phyloP scores from a whole-genome alignment of 2,113 vertebrate genomes.

The Plecturocebus donacophilus region DNA sequence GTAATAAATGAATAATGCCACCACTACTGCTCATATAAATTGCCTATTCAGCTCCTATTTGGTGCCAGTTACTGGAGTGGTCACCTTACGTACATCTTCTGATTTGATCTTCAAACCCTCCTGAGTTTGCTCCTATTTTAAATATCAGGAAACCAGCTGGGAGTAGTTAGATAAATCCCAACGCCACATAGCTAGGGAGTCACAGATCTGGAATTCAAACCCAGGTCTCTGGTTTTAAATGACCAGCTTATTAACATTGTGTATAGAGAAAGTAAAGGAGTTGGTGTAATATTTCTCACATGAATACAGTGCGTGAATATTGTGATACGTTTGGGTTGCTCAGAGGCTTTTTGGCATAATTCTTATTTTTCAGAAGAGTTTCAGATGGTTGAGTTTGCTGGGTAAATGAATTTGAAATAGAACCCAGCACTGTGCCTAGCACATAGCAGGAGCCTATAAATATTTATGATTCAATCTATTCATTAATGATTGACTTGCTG shows the following conservation, averaged over 20 bases:
- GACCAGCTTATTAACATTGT: not conserved
- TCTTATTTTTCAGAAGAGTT: not conserved
- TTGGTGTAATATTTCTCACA: not conserved
- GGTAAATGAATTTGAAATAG: not conserved
- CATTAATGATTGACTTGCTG: slow-evolving; percentile 49
- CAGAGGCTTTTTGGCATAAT: not conserved
- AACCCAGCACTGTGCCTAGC: not conserved
- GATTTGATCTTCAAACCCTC: not conserved
- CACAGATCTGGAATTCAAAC: not conserved
- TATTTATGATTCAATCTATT: not conserved
- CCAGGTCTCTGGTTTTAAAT: not conserved
- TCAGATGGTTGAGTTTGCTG: not conserved
- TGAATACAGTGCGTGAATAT: not conserved
- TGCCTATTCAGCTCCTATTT: not conserved
- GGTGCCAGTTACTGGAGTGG: not conserved
- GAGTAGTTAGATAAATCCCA: not conserved
- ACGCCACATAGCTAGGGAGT: not conserved
- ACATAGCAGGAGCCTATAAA: not conserved
- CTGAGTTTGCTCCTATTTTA: not conserved
- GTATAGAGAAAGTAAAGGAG: not conserved
- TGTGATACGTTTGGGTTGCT: not conserved
- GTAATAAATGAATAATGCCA: not conserved
- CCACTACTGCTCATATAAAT: not conserved
- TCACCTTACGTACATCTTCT: not conserved
- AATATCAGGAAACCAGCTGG: not conserved